Evolutionary conservation across 1,140 invertebrate genomes (phyloP).

Genomic region (Chelonus insularis): DNA sequence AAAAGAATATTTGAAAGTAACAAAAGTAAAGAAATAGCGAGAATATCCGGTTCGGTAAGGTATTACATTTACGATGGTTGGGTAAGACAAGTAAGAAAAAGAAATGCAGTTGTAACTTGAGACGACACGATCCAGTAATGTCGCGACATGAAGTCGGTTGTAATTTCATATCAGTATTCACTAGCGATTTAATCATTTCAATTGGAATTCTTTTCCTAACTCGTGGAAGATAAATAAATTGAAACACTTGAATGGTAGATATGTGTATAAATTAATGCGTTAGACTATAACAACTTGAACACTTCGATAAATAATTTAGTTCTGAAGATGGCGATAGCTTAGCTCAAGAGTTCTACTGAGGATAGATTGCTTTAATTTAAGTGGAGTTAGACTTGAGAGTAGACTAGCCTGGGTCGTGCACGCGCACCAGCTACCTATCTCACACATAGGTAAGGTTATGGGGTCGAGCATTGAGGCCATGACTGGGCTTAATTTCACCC

Average conservation of each 20-base stretch:
- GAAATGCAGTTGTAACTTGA: constrained; percentile 47
- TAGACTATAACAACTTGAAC: background rate
- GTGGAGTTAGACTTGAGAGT: constrained; percentile 45
- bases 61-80: constrained; percentile 41
- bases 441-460: constrained; percentile 15
- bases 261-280: background rate
- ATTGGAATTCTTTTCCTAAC: constrained; percentile 46
- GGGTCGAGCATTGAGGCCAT: constrained; percentile 29
- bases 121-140: constrained; percentile 49
- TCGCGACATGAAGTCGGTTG: constrained; percentile 35
- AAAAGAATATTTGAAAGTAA: background rate
- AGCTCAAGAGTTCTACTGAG: constrained; percentile 46
- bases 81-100: constrained; percentile 24
- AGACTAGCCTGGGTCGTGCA: constrained; percentile 32
- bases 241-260: no score
- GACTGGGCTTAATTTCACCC: constrained; percentile 35
- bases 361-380: constrained; percentile 58
- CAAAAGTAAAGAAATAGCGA: background rate
- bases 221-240: background rate
- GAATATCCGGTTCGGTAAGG: constrained; percentile 32
- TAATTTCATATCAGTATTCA: constrained; percentile 56
- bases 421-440: constrained; percentile 22
- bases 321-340: constrained; percentile 43
- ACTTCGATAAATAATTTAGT: constrained; percentile 15
- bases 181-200: constrained; percentile 29